A percentile compares a stretch with the other conserved stretches of the same genome.
Conservation (phyloP, 2,797 vertebrate species). For the Pantherophis alleghaniensis region DNA sequence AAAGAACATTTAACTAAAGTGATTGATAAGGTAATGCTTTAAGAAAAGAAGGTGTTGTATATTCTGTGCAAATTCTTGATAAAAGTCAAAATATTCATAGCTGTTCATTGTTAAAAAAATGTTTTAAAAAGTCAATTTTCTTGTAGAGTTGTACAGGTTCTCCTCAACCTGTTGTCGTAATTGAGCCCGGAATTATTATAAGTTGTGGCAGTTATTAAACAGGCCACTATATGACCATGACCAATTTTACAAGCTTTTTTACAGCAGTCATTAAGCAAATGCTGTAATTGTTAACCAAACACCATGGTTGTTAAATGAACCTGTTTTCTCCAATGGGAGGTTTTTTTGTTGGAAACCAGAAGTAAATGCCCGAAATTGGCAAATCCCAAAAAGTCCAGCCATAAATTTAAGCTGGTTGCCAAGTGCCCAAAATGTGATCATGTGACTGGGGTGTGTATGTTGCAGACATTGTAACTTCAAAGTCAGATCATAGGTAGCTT, state of each 20-base stretch:
- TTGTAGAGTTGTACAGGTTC: neutral
- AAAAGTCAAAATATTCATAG: neutral
- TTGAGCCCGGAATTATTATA: neutral
- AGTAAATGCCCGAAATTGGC: neutral
- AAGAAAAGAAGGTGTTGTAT: neutral
- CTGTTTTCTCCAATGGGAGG: neutral
- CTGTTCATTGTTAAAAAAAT: neutral
- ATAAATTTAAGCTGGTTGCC: neutral
- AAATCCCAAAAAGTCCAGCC: neutral
- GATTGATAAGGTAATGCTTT: constrained; percentile 86
- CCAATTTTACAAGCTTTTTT: neutral
- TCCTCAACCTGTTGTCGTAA: neutral
- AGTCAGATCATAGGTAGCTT: neutral
- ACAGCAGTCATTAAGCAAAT: neutral
- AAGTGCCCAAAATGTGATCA: neutral
- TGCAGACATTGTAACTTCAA: neutral
- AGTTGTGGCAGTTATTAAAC: neutral
- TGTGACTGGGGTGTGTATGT: neutral
- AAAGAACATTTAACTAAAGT: constrained; percentile 90
- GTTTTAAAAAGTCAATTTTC: neutral
- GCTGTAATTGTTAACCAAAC: neutral
- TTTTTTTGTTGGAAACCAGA: neutral
- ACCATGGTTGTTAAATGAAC: neutral
- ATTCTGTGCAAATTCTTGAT: neutral
- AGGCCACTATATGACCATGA: neutral